phyloP scores from a whole-genome alignment of 2,113 vertebrate genomes.

The Scolopax mira region DNA sequence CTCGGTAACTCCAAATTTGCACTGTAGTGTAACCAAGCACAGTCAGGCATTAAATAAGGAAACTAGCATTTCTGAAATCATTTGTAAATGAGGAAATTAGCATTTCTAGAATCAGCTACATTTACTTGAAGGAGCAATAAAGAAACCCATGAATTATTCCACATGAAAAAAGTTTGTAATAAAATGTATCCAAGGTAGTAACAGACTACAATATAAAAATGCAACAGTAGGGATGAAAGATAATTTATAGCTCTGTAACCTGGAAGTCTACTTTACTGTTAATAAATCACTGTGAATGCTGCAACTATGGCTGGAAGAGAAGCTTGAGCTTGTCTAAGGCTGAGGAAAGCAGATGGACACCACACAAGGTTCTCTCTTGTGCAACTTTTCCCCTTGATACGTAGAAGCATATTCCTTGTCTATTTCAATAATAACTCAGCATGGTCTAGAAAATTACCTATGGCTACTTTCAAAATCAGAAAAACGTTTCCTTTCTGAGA shows the following conservation, averaged over 20 bases:
- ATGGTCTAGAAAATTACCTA: not conserved
- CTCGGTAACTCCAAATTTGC: not conserved
- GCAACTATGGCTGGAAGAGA: not conserved
- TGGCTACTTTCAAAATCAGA: not conserved
- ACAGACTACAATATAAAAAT: not conserved
- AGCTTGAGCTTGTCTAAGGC: not conserved
- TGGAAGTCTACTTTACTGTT: not conserved
- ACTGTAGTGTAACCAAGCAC: not conserved
- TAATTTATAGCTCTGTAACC: not conserved
- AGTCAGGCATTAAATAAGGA: slow-evolving; percentile 1
- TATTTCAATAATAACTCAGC: not conserved
- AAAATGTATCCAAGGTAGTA: not conserved
- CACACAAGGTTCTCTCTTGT: not conserved
- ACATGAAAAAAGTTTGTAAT: not conserved
- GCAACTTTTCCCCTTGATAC: not conserved
- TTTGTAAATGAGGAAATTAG: not conserved
- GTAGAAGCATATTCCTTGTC: not conserved
- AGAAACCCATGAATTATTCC: not conserved
- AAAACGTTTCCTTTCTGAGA: not conserved
- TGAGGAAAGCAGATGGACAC: not conserved
- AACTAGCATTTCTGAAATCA: slow-evolving; percentile 1
- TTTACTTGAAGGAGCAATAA: not conserved
- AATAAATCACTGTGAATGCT: not conserved
- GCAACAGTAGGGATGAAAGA: not conserved
- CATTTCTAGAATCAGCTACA: not conserved